phyloP scores from a whole-genome alignment of 1,140 invertebrate species.

The Bacillus rossius region DNA sequence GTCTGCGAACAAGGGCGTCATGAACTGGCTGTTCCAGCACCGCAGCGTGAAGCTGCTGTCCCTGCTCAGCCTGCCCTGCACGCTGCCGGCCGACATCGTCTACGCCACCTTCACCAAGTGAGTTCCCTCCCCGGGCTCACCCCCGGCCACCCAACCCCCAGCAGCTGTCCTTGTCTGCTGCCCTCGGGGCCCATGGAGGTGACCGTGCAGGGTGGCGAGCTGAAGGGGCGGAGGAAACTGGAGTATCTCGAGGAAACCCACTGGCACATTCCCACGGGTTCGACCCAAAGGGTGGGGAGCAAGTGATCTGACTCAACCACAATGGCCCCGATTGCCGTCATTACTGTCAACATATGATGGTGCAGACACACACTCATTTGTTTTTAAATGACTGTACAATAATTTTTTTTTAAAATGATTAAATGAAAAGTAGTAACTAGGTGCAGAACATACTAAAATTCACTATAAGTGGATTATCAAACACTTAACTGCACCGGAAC shows the following conservation, averaged over 20 bases:
- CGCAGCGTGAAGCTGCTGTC: slow-evolving; percentile 72
- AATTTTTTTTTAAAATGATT: too few relatives aligned
- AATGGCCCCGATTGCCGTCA: too few relatives aligned
- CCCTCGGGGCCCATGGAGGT: slow-evolving; percentile 1
- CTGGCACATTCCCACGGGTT: background rate
- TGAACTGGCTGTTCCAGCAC: slow-evolving; percentile 86
- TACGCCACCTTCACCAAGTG: slow-evolving; percentile 78
- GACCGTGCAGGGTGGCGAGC: background rate
- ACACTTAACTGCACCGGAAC: too few relatives aligned
- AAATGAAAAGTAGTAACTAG: too few relatives aligned
- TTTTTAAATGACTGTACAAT: too few relatives aligned
- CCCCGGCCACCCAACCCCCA: too few relatives aligned
- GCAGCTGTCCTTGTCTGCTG: background rate
- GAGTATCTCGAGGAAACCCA: background rate
- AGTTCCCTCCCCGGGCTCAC: slow-evolving; percentile 43
- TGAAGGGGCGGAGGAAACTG: background rate
- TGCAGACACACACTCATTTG: too few relatives aligned
- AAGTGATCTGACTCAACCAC: background rate
- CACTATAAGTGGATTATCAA: too few relatives aligned
- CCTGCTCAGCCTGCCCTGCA: slow-evolving; percentile 74
- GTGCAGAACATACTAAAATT: too few relatives aligned
- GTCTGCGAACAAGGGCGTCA: slow-evolving; percentile 80
- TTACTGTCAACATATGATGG: too few relatives aligned
- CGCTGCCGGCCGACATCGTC: slow-evolving; percentile 78
- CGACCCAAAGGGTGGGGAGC: background rate